phyloP scores from a whole-genome alignment of 2,797 vertebrate genomes.

The Ciconia nigra region DNA sequence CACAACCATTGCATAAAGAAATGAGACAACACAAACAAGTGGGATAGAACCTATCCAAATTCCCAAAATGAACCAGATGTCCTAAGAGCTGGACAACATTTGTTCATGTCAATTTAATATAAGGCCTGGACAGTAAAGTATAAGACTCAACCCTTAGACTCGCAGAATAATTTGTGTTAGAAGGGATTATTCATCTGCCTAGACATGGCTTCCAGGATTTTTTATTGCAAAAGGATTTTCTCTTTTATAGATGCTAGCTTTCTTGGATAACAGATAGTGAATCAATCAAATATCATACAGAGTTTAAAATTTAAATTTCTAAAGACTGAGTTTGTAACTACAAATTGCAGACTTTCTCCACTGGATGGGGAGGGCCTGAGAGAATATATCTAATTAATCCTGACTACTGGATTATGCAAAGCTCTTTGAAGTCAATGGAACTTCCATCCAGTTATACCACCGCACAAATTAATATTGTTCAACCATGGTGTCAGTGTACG shows the following conservation, averaged over 20 bases:
- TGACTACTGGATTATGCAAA: neutral
- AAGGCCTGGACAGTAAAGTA: neutral
- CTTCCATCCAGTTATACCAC: neutral
- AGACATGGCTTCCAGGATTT: neutral
- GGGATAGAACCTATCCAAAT: neutral
- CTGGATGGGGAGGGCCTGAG: neutral
- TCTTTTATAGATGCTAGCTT: neutral
- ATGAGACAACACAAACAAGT: neutral
- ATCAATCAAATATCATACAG: neutral
- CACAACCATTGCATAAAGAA: neutral
- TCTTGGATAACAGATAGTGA: neutral
- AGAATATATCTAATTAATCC: neutral
- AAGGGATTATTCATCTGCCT: neutral
- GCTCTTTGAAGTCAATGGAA: neutral
- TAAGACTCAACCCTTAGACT: neutral
- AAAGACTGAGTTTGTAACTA: neutral
- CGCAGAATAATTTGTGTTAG: neutral
- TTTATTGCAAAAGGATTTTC: neutral
- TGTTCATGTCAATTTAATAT: neutral
- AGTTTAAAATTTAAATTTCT: neutral
- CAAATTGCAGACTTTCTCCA: neutral
- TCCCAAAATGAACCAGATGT: neutral
- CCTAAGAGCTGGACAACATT: neutral
- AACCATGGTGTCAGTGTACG: neutral
- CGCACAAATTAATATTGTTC: neutral